phyloP scores from a whole-genome alignment of 2,888 invertebrate species.

The Plagiodera versicolora region DNA sequence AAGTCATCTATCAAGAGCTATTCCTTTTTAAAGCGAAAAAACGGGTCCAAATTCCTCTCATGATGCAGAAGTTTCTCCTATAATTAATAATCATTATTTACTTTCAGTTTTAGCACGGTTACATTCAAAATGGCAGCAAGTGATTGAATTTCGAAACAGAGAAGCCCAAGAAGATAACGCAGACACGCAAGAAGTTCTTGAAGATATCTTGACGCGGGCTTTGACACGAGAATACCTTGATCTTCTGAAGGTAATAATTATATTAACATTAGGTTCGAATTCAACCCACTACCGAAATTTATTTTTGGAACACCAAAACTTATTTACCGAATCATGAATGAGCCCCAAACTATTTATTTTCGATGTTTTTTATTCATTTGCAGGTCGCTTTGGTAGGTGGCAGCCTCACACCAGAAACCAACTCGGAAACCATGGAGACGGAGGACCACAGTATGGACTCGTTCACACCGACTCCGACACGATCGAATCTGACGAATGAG shows the following conservation, averaged over 20 bases:
- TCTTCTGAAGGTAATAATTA: conserved; percentile 60
- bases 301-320: too few species aligned
- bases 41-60: too few species aligned
- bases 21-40: too few species aligned
- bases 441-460: conserved; percentile 74
- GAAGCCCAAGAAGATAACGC: conserved; percentile 77
- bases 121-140: conserved; percentile 78
- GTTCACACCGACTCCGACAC: conserved; percentile 57
- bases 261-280: too few species aligned
- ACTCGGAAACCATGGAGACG: conserved; percentile 63
- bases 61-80: too few species aligned
- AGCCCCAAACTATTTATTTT: background rate
- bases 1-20: too few species aligned
- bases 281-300: too few species aligned
- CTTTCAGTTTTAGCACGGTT: conserved; percentile 67
- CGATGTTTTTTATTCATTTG: background rate
- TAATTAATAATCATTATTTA: too few species aligned
- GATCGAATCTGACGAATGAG: conserved; percentile 62
- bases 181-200: conserved; percentile 80
- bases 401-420: conserved; percentile 58
- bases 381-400: conserved; percentile 73
- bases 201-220: conserved; percentile 83
- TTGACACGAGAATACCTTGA: conserved; percentile 88
- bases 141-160: conserved; percentile 73
- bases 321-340: too few species aligned